Base-by-base conservation (phyloP, 2,113 vertebrate genomes). In the Strigops habroptila region DNA sequence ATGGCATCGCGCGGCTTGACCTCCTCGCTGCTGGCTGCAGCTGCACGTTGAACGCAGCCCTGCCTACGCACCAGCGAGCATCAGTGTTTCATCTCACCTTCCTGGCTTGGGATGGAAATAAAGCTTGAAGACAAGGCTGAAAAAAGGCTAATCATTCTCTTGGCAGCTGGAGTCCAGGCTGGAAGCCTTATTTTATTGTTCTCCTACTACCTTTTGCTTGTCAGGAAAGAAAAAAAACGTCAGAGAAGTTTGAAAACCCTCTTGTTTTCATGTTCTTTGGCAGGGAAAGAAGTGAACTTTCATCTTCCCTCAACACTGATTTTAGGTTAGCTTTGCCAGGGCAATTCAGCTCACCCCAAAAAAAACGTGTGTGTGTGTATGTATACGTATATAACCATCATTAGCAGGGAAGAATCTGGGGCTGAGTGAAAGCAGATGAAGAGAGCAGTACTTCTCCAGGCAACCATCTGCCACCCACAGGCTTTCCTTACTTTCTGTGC, bases 131-230 rank as follows among this genome's bases (percentile, higher is more conserved):
- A 43, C n/a, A 10, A 63, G 55, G 39, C 90, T 91, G 88, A 37
- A 84, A 88, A 93, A 82, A 67, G 37, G 24, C 63, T 69, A 73
- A 94, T 90, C 69, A 92, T 90, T 88, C 88, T 77, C 68, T 59
- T 63, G 67, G 79, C 76, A 88, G 86, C 91, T 67, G 37, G 70
- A 95, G 52, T 55, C 39, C 7, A 2, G 62, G 68, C 48, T 90
- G 71, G 60, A 85, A 90, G 55, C 37, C 83, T 86, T 49, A 62
- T 80, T 88, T 93, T 82, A 73, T 82, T 83, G 88, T 86, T 88
- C 90, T 86, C 62, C 67, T 67, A 35, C 84, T 82, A 89, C 52
- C 41, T 73, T 69, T 79, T 18, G 17, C 55, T 78, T 59, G 57
- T 59, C 4, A 1, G 41, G 82, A 87, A 57, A 57, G 37, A 65